Percentiles rank a stretch among this genome's conserved stretches.
Conservation (phyloP, 2,113 vertebrate species). For the Benthochromis sp. region DNA sequence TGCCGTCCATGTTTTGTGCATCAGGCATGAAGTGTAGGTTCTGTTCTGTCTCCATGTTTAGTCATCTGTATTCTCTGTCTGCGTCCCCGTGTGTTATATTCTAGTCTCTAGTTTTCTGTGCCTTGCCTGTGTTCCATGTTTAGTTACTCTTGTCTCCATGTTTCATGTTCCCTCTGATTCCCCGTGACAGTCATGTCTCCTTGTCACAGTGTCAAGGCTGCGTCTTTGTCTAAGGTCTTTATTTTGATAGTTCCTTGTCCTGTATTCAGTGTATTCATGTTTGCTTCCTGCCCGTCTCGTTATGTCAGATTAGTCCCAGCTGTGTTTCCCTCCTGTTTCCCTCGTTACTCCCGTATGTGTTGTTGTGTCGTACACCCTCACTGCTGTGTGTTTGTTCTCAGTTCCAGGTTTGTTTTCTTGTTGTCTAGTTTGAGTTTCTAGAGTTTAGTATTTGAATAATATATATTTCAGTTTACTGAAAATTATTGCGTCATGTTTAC, state of each 20-base stretch:
- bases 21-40: background rate
- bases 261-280: background rate
- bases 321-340: background rate
- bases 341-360: accelerated
- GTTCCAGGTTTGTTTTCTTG: background rate
- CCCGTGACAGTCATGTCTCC: accelerated
- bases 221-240: background rate
- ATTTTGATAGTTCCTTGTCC: background rate
- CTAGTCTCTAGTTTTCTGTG: background rate
- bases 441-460: background rate
- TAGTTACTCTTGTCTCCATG: background rate
- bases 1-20: background rate
- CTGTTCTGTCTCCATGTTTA: background rate
- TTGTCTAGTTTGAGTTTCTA: background rate
- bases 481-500: accelerated
- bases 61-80: background rate
- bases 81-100: background rate
- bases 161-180: background rate
- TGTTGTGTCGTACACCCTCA: background rate
- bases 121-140: background rate
- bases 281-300: accelerated
- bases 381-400: background rate
- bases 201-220: background rate
- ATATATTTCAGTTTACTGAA: background rate
- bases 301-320: background rate